Conservation (phyloP, 2,888 invertebrate genomes). For the Nymphalis c-album region DNA sequence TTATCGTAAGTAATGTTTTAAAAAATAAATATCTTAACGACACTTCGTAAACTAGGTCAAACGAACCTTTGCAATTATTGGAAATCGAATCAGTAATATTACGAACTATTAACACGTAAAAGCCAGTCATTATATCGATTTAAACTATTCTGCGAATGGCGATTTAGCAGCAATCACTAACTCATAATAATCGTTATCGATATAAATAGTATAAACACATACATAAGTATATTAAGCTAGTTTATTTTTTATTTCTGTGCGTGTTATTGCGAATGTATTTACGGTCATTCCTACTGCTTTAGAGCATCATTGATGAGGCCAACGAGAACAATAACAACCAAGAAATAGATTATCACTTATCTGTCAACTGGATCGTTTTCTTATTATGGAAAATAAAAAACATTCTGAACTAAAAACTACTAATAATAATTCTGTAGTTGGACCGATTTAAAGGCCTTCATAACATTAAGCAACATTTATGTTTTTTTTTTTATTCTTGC, state of each 20-base stretch:
- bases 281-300: too few relatives aligned
- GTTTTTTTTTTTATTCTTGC: too few relatives aligned
- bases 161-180: constrained; percentile 32
- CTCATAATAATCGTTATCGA: constrained; percentile 32
- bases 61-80: constrained; percentile 34
- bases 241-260: neutral
- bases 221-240: neutral
- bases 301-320: too few relatives aligned
- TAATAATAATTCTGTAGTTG: too few relatives aligned
- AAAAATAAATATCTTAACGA: constrained; percentile 20
- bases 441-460: too few relatives aligned
- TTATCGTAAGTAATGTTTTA: neutral
- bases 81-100: constrained; percentile 30
- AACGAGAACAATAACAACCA: too few relatives aligned
- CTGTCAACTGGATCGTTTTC: too few relatives aligned
- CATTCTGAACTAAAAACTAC: too few relatives aligned
- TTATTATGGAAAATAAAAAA: too few relatives aligned
- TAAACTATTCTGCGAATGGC: constrained; percentile 32
- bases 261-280: too few relatives aligned
- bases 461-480: too few relatives aligned
- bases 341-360: too few relatives aligned
- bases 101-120: constrained; percentile 39
- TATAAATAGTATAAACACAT: constrained; percentile 17
- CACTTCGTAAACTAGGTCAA: constrained; percentile 32
- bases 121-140: constrained; percentile 38